phyloP scores from a whole-genome alignment of 2,113 vertebrate species.

The Corydoras maculifer region DNA sequence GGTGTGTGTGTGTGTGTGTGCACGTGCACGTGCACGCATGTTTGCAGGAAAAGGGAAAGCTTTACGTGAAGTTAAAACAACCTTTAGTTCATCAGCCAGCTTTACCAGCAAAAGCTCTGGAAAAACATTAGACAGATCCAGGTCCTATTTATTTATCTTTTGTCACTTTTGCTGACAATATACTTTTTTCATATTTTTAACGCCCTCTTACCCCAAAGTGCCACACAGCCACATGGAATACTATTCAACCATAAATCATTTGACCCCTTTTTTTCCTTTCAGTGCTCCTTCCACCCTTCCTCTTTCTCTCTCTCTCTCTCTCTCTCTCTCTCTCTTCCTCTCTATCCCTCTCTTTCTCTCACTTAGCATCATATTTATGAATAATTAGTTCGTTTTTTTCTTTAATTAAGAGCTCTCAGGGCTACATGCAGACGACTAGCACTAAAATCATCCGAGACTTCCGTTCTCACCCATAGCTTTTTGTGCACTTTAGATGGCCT shows the following conservation, averaged over 20 bases:
- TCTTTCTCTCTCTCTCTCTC: neutral
- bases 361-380: slow-evolving; percentile 24
- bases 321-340: no score
- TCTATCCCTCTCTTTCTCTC: no score
- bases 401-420: slow-evolving; percentile 39
- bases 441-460: slow-evolving; percentile 24
- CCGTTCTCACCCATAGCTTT: slow-evolving; percentile 17
- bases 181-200: neutral
- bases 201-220: neutral
- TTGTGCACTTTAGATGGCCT: slow-evolving; percentile 28
- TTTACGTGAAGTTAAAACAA: slow-evolving; percentile 85
- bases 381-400: slow-evolving; percentile 35
- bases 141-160: slow-evolving; percentile 45
- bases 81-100: slow-evolving; percentile 75
- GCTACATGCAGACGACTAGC: slow-evolving; percentile 14
- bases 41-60: slow-evolving; percentile 84
- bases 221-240: slow-evolving; percentile 8
- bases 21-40: neutral
- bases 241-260: slow-evolving; percentile 34
- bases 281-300: slow-evolving; percentile 5
- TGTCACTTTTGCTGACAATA: neutral
- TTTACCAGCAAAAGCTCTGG: slow-evolving; percentile 68
- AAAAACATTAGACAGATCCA: slow-evolving; percentile 86
- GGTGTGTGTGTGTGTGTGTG: neutral
- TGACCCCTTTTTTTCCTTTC: neutral